Evolutionary conservation across 2,113 vertebrate genomes (phyloP).

Genomic region (Glaucomys volans): DNA sequence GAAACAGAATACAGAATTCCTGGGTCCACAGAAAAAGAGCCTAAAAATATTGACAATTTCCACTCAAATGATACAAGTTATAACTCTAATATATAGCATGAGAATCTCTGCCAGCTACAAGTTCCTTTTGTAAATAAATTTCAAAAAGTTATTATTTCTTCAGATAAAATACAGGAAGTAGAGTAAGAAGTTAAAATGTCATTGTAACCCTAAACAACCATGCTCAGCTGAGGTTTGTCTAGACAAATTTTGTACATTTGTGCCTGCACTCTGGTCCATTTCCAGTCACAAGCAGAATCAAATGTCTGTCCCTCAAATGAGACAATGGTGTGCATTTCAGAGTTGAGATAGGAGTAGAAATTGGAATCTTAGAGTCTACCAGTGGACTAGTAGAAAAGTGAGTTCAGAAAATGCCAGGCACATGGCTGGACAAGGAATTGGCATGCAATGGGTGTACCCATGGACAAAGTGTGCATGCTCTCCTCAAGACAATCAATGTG

Average conservation of each 20-base stretch:
- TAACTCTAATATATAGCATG: background rate
- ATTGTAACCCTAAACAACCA: background rate
- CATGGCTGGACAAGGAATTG: background rate
- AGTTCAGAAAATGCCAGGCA: background rate
- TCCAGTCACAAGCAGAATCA: background rate
- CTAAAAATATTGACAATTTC: background rate
- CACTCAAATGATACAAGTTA: background rate
- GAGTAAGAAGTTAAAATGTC: background rate
- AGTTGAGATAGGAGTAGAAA: background rate
- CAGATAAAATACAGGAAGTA: background rate
- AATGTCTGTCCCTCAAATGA: background rate
- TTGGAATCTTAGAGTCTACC: background rate
- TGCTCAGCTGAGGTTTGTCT: background rate
- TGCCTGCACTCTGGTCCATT: fast-evolving
- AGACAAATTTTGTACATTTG: background rate
- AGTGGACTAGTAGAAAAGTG: background rate
- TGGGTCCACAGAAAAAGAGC: background rate
- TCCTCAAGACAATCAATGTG: background rate
- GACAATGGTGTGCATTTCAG: background rate
- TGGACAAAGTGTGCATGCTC: background rate
- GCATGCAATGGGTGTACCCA: fast-evolving
- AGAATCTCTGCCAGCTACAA: background rate
- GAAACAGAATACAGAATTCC: background rate
- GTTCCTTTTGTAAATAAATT: background rate
- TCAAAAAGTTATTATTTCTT: background rate